Evolutionary conservation across 2,113 vertebrate species (phyloP), one percentile per base, ranked within the genome.

Genomic region (Phalacrocorax pelagicus): DNA sequence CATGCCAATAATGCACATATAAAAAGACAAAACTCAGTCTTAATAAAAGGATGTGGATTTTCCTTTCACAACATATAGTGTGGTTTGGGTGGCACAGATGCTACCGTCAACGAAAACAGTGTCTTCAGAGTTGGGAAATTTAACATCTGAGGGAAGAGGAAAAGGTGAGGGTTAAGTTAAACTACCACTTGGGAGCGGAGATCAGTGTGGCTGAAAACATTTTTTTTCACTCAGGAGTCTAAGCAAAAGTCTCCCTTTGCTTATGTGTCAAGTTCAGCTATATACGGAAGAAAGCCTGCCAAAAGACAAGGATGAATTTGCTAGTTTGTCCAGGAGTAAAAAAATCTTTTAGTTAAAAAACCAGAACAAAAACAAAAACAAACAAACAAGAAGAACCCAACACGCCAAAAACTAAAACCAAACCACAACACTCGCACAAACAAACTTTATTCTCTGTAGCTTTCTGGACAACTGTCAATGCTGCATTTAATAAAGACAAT

Each of bases 31-130:
- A 96, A 49, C 22, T 96, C 82, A 94, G 96, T 86, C 91, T 98
- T 97, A 97, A 97, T 97, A 97, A 94, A 98, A 97, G 92, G 94
- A 97, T 97, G 94, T 95, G 93, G 95, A 94, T 97, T 97, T 98
- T 98, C 95, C 88, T 98, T 97, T 97, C 93, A 97, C 92, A 96
- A 95, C 65, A 94, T 95, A 94, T 69, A 97, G 85, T 97, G 96
- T 98, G 94, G 83, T 88, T 93, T 94, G 79, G 61, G 81, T 93
- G 89, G 90, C 89, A 97, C 38, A 73, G 73, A 97, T 29, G 44
- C 81, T 91, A 94, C 84, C 96, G 96, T 98, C 95, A 98, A 96
- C 3, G 34, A 95, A 98, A 98, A 98, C 79, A 97, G 40, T 34
- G 77, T 93, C 96, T 97, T 93, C 92, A 92, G 93, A 96, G 78